Evolutionary conservation across 2,113 vertebrate species (phyloP).

Genomic region (Neomonachus schauinslandi): DNA sequence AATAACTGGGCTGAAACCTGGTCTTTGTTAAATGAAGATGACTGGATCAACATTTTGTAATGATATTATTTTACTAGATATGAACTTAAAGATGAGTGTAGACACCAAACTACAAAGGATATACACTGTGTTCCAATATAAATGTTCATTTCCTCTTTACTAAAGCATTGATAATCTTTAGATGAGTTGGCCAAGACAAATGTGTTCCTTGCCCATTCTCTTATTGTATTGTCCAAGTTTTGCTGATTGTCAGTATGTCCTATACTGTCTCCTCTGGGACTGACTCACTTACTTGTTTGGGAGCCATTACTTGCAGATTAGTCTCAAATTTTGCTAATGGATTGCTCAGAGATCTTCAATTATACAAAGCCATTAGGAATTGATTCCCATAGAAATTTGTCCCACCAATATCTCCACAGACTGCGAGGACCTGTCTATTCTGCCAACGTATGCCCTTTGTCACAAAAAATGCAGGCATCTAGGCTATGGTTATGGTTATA

Average conservation of each 20-base stretch:
- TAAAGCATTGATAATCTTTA: neutral
- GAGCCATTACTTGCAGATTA: neutral
- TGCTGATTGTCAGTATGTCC: neutral
- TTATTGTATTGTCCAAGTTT: neutral
- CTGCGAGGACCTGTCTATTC: neutral
- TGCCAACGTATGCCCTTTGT: fast-evolving
- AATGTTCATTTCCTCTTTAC: neutral
- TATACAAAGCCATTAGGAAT: neutral
- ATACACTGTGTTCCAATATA: neutral
- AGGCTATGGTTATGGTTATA: neutral
- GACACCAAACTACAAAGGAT: neutral
- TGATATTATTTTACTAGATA: neutral
- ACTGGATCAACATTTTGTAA: neutral
- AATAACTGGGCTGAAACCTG: neutral
- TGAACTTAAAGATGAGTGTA: neutral
- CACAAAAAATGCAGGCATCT: neutral
- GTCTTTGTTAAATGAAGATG: neutral
- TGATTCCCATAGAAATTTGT: neutral
- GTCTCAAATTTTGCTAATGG: neutral
- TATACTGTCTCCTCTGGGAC: neutral
- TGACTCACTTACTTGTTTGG: neutral
- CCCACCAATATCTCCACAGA: neutral
- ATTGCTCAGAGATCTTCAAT: neutral
- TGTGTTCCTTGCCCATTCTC: neutral
- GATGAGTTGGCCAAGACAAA: neutral